phyloP scores from a whole-genome alignment of 37 sponge, comb jelly and placozoan genomes.

The Aplysina aerophoba region DNA sequence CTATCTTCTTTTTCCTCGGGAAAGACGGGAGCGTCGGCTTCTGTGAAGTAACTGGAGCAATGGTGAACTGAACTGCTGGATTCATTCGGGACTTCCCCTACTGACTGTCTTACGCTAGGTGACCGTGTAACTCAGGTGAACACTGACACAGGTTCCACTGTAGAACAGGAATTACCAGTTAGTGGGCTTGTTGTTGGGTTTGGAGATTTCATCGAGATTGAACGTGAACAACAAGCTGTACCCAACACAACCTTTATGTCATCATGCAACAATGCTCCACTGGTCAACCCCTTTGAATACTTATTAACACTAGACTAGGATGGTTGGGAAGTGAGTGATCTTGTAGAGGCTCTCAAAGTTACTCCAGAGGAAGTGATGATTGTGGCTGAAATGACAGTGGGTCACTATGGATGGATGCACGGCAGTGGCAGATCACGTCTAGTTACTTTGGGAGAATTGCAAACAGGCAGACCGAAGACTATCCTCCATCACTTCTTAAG shows the following conservation, averaged over 20 bases:
- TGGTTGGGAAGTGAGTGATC: conserved; percentile 17
- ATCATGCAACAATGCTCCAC: not conserved
- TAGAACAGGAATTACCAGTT: conserved; percentile 4
- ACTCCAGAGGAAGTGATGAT: conserved; percentile 42
- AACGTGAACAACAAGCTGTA: conserved; percentile 4
- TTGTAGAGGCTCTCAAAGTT: conserved; percentile 19
- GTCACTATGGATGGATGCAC: conserved; percentile 47
- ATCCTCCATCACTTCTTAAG: conserved; percentile 36
- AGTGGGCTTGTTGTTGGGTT: conserved; percentile 32
- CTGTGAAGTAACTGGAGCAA: too few relatives aligned
- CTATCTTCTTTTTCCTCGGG: too few relatives aligned
- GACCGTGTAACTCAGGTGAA: too few relatives aligned
- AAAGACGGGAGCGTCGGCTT: too few relatives aligned
- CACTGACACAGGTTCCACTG: too few relatives aligned
- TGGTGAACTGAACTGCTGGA: too few relatives aligned
- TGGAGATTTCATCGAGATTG: conserved; percentile 9
- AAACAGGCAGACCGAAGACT: conserved; percentile 15
- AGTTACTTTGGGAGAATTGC: conserved; percentile 44
- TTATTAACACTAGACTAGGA: conserved; percentile 7
- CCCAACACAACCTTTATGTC: not conserved
- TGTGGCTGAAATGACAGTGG: conserved; percentile 35
- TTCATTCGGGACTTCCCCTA: too few relatives aligned
- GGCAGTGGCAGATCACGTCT: conserved; percentile 49
- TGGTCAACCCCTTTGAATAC: conserved; percentile 35
- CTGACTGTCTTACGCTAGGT: too few relatives aligned